Evolutionary conservation across 2,113 vertebrate species (phyloP).

Genomic region (Oncorhynchus kisutch): DNA sequence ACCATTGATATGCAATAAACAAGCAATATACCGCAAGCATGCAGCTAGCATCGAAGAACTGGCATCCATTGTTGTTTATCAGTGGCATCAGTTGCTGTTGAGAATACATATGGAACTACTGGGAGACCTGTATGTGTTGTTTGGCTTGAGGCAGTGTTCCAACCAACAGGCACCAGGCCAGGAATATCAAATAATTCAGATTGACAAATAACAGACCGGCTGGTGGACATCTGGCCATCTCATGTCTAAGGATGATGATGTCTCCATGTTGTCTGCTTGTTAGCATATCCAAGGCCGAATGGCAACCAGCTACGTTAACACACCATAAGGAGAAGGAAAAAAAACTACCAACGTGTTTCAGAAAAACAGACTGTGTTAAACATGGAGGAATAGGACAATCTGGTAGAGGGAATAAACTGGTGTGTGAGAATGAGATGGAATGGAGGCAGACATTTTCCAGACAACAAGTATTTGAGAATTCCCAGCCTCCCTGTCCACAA

Average conservation of each 20-base stretch:
- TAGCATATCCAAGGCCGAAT: constrained; percentile 60
- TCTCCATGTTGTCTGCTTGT: constrained; percentile 44
- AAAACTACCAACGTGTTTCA: background rate
- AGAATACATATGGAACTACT: background rate
- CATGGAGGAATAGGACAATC: background rate
- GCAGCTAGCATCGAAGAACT: background rate
- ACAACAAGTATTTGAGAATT: background rate
- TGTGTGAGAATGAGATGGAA: background rate
- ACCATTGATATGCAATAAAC: background rate
- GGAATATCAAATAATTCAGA: constrained; percentile 61
- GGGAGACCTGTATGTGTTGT: constrained; percentile 23
- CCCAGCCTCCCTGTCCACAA: constrained; percentile 5
- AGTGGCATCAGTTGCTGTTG: background rate
- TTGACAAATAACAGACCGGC: constrained; percentile 41
- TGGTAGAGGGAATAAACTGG: background rate
- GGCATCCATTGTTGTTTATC: background rate
- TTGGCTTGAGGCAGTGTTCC: constrained; percentile 55
- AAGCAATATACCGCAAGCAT: background rate
- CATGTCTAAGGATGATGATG: constrained; percentile 29
- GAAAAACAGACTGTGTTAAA: background rate
- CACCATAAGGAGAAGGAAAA: constrained; percentile 8
- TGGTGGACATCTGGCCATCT: constrained; percentile 59
- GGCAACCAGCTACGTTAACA: background rate
- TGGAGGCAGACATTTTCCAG: background rate
- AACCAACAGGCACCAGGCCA: constrained; percentile 49